Percentiles rank a stretch among this genome's conserved stretches.
Evolutionary conservation across 1,140 invertebrate genomes (phyloP).

Genomic region (Branchinecta lindahli): DNA sequence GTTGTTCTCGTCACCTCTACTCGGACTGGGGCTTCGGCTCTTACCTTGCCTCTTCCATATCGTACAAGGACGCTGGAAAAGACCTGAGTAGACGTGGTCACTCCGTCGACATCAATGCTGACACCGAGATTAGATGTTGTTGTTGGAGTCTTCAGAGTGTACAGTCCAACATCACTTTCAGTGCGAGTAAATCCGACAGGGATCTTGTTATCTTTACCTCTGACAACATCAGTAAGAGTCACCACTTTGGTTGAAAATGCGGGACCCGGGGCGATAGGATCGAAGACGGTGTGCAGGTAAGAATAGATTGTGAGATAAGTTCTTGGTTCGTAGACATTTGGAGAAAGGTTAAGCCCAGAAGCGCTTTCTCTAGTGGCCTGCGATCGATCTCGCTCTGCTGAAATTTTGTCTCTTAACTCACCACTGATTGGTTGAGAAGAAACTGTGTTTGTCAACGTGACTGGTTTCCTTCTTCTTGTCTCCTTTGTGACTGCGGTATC

Average conservation of each 20-base stretch:
- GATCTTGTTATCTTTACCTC: conserved; percentile 22
- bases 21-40: not conserved
- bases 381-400: too few species aligned
- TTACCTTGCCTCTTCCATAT: conserved; percentile 23
- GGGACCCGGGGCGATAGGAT: conserved; percentile 16
- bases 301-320: conserved; percentile 26
- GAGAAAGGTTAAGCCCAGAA: conserved; percentile 6
- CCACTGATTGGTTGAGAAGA: too few species aligned
- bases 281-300: conserved; percentile 24
- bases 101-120: conserved; percentile 23
- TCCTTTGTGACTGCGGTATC: too few species aligned
- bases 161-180: conserved; percentile 24
- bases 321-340: conserved; percentile 20
- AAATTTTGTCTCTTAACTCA: too few species aligned
- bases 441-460: too few species aligned
- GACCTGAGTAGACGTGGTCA: conserved; percentile 30
- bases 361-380: not conserved
- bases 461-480: too few species aligned
- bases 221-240: conserved; percentile 25
- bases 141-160: conserved; percentile 24
- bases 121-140: conserved; percentile 26
- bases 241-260: conserved; percentile 23
- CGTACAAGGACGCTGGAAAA: conserved; percentile 27
- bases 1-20: conserved; percentile 4
- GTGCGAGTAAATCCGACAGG: conserved; percentile 21